Evolutionary conservation across 2,113 vertebrate species (phyloP).

Genomic region (Elephantulus edwardii): DNA sequence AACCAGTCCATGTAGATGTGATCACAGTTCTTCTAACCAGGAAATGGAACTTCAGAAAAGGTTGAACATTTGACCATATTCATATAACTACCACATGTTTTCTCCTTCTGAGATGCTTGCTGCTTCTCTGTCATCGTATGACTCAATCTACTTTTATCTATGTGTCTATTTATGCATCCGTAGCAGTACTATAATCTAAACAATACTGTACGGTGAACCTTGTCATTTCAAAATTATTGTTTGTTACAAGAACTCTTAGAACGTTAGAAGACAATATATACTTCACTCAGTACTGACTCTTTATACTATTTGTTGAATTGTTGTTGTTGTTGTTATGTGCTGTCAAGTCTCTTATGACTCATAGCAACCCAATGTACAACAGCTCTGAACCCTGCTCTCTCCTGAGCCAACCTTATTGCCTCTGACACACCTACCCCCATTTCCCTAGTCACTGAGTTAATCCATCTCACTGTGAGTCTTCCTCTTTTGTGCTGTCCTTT

Average conservation of each 20-base stretch:
- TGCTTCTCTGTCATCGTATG: neutral
- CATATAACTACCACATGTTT: neutral
- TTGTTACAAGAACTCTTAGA: neutral
- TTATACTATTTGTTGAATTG: neutral
- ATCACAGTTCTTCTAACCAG: neutral
- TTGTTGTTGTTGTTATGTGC: neutral
- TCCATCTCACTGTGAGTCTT: too few relatives aligned
- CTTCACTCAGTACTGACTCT: neutral
- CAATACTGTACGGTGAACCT: neutral
- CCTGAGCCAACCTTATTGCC: too few relatives aligned
- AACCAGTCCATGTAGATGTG: neutral
- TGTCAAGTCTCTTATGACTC: too few relatives aligned
- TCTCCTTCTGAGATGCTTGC: neutral
- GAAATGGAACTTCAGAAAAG: slow-evolving; percentile 12
- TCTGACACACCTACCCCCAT: too few relatives aligned
- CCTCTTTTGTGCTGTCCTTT: too few relatives aligned
- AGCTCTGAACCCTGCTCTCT: too few relatives aligned
- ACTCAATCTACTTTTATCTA: neutral
- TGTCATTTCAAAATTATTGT: neutral
- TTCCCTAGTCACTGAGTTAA: too few relatives aligned
- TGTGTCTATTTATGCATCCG: neutral
- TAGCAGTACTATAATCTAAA: neutral
- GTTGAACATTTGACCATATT: neutral
- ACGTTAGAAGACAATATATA: neutral
- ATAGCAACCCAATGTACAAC: too few relatives aligned